Conservation (phyloP, 2,888 invertebrate species). For the Leptopilina drosophilae region DNA sequence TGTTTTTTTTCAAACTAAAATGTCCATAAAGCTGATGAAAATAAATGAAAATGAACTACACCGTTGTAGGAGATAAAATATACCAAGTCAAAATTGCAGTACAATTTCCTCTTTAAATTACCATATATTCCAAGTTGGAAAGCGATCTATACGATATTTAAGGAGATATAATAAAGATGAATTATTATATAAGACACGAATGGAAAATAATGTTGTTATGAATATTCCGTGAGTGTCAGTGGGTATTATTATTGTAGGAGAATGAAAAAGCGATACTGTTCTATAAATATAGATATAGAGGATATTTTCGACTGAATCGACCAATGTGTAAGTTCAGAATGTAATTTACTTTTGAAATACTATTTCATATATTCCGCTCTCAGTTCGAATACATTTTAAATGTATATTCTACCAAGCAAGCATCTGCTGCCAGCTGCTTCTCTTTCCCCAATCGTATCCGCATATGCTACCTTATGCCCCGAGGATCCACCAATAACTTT, state of each 20-base stretch:
- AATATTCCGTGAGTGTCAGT: conserved; percentile 20
- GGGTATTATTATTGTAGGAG: background rate
- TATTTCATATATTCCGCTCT: conserved; percentile 8
- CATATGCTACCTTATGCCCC: conserved; percentile 28
- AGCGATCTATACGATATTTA: too few species aligned
- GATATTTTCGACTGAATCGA: conserved; percentile 21
- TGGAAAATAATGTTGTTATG: conserved; percentile 11
- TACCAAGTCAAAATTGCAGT: too few species aligned
- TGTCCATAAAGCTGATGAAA: too few species aligned
- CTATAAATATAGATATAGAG: background rate
- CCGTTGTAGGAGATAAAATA: too few species aligned
- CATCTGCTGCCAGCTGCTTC: conserved; percentile 25
- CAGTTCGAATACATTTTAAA: conserved; percentile 33
- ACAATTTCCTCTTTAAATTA: too few species aligned
- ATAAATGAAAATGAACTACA: too few species aligned
- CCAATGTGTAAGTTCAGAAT: conserved; percentile 23
- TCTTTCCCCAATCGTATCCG: conserved; percentile 25
- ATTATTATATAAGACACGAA: conserved; percentile 12
- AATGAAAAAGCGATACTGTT: conserved; percentile 7
- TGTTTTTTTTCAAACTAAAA: too few species aligned
- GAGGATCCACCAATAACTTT: conserved; percentile 39
- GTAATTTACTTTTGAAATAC: conserved; percentile 36
- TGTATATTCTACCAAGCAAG: background rate
- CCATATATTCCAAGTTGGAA: too few species aligned
- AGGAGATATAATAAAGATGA: background rate